Evolutionary conservation across 2,888 invertebrate species (phyloP).

Genomic region (Synergus itoensis): DNA sequence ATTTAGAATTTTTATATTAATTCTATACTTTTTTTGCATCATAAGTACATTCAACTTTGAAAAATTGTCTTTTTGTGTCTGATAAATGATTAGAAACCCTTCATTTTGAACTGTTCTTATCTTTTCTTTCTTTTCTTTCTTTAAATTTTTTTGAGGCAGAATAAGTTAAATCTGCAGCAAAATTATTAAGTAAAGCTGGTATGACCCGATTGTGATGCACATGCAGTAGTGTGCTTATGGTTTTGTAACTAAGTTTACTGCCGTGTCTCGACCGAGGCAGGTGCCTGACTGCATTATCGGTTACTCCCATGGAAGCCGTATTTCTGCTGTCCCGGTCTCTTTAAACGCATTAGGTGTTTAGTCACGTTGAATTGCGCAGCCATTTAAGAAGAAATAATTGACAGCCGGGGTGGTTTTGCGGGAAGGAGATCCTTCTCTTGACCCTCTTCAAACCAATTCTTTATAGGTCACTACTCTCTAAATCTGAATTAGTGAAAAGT

Average conservation of each 20-base stretch:
- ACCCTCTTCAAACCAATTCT: not conserved
- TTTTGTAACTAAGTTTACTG: constrained; percentile 53
- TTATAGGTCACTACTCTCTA: not conserved
- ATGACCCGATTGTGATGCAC: constrained; percentile 16
- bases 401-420: constrained; percentile 50
- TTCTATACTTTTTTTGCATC: not conserved
- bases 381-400: constrained; percentile 64
- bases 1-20: not conserved
- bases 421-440: constrained; percentile 2
- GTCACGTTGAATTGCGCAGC: constrained; percentile 69
- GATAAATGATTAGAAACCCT: not conserved
- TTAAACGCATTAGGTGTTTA: constrained; percentile 73
- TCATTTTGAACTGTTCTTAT: not conserved
- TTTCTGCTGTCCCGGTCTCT: constrained; percentile 59
- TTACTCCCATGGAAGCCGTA: constrained; percentile 69
- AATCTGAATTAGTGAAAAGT: too few species aligned
- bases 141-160: not conserved
- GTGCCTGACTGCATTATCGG: constrained; percentile 59
- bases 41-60: not conserved
- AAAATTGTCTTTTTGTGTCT: not conserved
- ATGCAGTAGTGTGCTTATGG: constrained; percentile 39
- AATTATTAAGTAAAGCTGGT: not conserved
- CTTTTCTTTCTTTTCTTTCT: not conserved
- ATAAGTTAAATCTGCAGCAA: not conserved
- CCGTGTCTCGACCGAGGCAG: constrained; percentile 54